A percentile compares a stretch with the other conserved stretches of the same genome.
phyloP scores from a whole-genome alignment of 2,113 vertebrate genomes.

The Hemiscyllium ocellatum region DNA sequence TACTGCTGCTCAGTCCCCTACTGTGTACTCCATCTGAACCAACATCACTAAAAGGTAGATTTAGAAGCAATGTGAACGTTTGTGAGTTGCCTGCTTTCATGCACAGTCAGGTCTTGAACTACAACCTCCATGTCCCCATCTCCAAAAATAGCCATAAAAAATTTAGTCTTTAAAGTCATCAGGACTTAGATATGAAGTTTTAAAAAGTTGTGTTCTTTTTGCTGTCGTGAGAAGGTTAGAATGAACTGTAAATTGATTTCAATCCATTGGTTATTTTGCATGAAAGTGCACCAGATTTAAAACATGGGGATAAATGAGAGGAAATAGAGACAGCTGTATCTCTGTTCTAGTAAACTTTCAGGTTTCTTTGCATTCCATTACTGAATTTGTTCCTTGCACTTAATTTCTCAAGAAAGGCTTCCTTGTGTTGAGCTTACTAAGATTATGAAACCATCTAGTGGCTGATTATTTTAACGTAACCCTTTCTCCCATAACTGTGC shows the following conservation, averaged over 20 bases:
- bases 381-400: not conserved
- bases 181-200: not conserved
- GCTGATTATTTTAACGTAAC: not conserved
- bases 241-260: not conserved
- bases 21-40: not conserved
- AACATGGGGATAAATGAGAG: not conserved
- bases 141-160: not conserved
- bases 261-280: not conserved
- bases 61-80: not conserved
- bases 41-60: not conserved
- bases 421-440: not conserved
- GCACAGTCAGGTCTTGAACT: not conserved
- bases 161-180: not conserved
- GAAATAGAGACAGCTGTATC: not conserved
- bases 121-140: not conserved
- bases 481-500: not conserved
- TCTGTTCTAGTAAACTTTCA: not conserved
- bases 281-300: not conserved
- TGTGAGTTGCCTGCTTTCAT: not conserved
- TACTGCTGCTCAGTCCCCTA: not conserved
- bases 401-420: not conserved
- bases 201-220: not conserved
- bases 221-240: not conserved
- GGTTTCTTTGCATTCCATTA: not conserved
- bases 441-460: not conserved